These are phyloP conservation scores for Nebria salina DNA, from an alignment of 2,888 invertebrate species.

Conservation along the genomic window DNA sequence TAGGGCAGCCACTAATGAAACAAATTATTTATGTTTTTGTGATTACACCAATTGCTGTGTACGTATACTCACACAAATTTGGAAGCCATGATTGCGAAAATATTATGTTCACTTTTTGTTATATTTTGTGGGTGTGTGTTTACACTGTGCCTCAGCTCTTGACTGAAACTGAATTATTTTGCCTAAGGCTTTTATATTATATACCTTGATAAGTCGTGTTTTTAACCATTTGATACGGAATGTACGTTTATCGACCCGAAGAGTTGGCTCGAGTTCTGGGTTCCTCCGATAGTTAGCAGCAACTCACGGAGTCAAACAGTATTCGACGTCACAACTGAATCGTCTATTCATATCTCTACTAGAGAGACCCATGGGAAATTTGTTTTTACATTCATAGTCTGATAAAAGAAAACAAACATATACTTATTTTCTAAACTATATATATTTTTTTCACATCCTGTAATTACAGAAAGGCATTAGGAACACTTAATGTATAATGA, in stretches of 20 bases:
- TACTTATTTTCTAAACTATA: too few species aligned
- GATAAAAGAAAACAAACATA: too few species aligned
- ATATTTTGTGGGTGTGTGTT: constrained; percentile 37
- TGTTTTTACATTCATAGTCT: too few species aligned
- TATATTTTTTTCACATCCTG: too few species aligned
- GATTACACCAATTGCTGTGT: not conserved
- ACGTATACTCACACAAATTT: constrained; percentile 34
- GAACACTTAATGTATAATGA: not conserved
- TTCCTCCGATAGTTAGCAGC: constrained; percentile 38
- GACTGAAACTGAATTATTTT: constrained; percentile 12
- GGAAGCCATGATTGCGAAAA: not conserved
- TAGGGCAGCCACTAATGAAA: constrained; percentile 37
- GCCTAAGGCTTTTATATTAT: constrained; percentile 31
- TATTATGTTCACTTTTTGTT: not conserved
- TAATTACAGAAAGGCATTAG: too few species aligned
- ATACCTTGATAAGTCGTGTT: constrained; percentile 28
- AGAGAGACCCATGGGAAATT: not conserved
- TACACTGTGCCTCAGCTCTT: constrained; percentile 18
- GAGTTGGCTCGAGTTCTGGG: constrained; percentile 15
- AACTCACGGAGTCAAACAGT: constrained; percentile 15
- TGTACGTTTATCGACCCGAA: constrained; percentile 33
- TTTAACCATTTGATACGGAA: constrained; percentile 26
- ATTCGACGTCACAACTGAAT: not conserved
- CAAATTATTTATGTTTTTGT: constrained; percentile 16
- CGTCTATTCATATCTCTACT: not conserved